Conservation (phyloP, 2,888 invertebrate species). For the Cerceris rybyensis region DNA sequence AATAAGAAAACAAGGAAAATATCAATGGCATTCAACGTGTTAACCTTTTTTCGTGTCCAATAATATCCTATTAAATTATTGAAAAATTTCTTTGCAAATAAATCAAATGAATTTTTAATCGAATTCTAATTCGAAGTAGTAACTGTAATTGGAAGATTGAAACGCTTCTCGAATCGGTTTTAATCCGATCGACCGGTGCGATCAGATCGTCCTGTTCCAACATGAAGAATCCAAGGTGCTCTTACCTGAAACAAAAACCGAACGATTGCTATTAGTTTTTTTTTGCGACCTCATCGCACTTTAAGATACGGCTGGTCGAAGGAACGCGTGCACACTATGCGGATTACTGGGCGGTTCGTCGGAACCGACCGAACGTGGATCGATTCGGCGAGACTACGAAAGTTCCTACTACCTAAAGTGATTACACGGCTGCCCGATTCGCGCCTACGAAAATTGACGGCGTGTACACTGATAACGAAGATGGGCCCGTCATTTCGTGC, state of each 20-base stretch:
- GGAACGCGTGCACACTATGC: slow-evolving; percentile 33
- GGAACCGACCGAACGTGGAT: slow-evolving; percentile 69
- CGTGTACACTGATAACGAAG: slow-evolving; percentile 63
- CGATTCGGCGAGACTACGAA: slow-evolving; percentile 79
- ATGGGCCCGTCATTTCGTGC: slow-evolving; percentile 61
- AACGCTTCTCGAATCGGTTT: no score
- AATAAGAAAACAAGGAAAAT: no score
- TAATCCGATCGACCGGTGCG: neutral
- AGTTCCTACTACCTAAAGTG: slow-evolving; percentile 73
- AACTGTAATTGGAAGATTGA: no score
- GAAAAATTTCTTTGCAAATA: no score
- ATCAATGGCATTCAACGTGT: no score
- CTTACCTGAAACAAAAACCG: slow-evolving; percentile 73
- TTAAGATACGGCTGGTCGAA: slow-evolving; percentile 37
- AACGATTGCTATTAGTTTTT: neutral
- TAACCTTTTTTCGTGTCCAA: no score
- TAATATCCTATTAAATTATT: no score
- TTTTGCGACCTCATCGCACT: slow-evolving; percentile 26
- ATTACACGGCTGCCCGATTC: slow-evolving; percentile 71
- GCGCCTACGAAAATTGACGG: slow-evolving; percentile 67
- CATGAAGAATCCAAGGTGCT: slow-evolving; percentile 25
- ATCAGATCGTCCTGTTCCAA: neutral
- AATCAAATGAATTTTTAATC: no score
- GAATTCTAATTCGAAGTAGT: no score
- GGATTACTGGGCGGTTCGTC: slow-evolving; percentile 56